Conservation (phyloP, 2,797 vertebrate species). For the Microtus californicus region DNA sequence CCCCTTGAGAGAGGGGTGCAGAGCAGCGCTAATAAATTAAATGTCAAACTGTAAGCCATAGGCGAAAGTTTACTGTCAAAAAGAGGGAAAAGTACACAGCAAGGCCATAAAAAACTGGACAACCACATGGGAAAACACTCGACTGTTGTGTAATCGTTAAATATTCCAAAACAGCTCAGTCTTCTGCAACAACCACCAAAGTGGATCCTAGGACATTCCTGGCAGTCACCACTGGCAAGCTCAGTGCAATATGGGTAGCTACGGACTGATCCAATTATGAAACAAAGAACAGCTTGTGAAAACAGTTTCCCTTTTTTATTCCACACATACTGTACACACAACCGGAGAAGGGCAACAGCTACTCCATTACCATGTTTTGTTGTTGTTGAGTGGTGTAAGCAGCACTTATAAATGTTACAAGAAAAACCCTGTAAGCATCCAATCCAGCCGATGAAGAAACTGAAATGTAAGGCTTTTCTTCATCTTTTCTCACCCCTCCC, state of each 20-base stretch:
- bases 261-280: slow-evolving; percentile 97
- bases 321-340: slow-evolving; percentile 92
- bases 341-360: slow-evolving; percentile 93
- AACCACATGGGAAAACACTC: slow-evolving; percentile 97
- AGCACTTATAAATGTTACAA: slow-evolving; percentile 99
- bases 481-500: slow-evolving; percentile 93
- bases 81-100: slow-evolving; percentile 93
- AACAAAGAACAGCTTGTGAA: slow-evolving; percentile 97
- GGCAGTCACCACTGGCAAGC: slow-evolving; percentile 98
- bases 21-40: slow-evolving; percentile 99
- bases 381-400: slow-evolving; percentile 99
- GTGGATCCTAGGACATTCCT: slow-evolving; percentile 96
- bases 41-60: slow-evolving; percentile 96
- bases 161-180: slow-evolving; percentile 99
- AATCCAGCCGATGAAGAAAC: slow-evolving; percentile 99
- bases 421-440: slow-evolving; percentile 99
- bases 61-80: slow-evolving; percentile 95
- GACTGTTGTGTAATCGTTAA: slow-evolving; percentile 96
- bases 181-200: slow-evolving; percentile 97
- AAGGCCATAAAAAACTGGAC: slow-evolving; percentile 99
- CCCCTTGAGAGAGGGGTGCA: slow-evolving; percentile 93
- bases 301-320: slow-evolving; percentile 98
- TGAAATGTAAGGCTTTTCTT: slow-evolving; percentile 99
- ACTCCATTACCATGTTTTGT: slow-evolving; percentile 93
- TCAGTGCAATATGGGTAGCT: slow-evolving; percentile 99